These are phyloP conservation scores for Glossophaga mutica DNA, from an alignment of 2,797 vertebrate species.

Conservation along the genomic window DNA sequence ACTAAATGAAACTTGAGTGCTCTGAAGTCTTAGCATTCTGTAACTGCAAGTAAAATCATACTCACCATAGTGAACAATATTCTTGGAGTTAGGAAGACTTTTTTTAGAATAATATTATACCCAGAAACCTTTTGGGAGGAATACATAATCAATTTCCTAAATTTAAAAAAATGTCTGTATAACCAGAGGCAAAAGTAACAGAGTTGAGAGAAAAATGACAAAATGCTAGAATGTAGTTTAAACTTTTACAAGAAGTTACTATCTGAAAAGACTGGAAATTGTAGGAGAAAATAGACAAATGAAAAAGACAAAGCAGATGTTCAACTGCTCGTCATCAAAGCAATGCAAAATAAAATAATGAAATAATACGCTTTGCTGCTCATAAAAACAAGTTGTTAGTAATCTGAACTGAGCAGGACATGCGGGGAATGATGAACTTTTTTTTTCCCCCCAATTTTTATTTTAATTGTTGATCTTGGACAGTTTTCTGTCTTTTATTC, in stretches of 20 bases:
- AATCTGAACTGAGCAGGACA: not conserved
- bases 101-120: not conserved
- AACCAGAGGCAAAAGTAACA: constrained; percentile 1
- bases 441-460: too few species aligned
- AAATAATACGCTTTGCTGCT: not conserved
- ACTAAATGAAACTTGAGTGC: not conserved
- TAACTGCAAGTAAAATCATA: not conserved
- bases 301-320: not conserved
- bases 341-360: not conserved
- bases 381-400: not conserved
- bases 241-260: not conserved
- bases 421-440: not conserved
- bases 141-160: not conserved
- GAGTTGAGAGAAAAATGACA: not conserved
- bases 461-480: too few species aligned
- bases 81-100: not conserved
- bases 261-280: not conserved
- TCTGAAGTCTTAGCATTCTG: not conserved
- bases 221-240: not conserved
- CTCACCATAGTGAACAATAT: not conserved
- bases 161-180: constrained; percentile 15
- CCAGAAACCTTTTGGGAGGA: not conserved
- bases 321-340: not conserved
- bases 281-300: not conserved
- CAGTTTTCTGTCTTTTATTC: too few species aligned